Evolutionary conservation across 1,140 invertebrate species (phyloP).

Genomic region (Drosophila melanica): DNA sequence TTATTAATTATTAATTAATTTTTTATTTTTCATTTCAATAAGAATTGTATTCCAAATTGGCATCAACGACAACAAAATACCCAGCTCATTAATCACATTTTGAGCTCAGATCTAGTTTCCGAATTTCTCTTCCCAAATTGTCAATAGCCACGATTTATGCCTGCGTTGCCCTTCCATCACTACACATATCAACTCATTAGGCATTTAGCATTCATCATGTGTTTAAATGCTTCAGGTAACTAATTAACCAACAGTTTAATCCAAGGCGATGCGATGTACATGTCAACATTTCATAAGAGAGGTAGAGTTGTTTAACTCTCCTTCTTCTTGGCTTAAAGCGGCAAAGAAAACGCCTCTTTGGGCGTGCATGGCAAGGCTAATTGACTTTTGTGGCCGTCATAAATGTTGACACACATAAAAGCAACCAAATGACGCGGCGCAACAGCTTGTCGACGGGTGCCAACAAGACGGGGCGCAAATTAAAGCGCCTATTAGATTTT

Average conservation of each 20-base stretch:
- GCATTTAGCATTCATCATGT: constrained; percentile 48
- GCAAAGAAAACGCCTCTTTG: not conserved
- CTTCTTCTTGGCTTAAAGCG: constrained; percentile 1
- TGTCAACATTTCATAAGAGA: not conserved
- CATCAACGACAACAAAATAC: too few relatives aligned
- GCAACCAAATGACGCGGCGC: constrained; percentile 4
- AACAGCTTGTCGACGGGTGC: constrained; percentile 52
- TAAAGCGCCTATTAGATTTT: constrained; percentile 56
- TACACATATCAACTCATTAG: constrained; percentile 39
- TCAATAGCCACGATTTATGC: not conserved
- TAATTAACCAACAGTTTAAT: constrained; percentile 53
- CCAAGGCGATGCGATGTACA: constrained; percentile 14
- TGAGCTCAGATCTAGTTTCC: too few relatives aligned
- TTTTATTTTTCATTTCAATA: too few relatives aligned
- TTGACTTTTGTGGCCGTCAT: constrained; percentile 71
- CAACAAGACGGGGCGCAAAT: constrained; percentile 18
- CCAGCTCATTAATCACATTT: too few relatives aligned
- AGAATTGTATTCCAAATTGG: too few relatives aligned
- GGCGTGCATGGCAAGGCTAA: constrained; percentile 48
- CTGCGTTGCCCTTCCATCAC: not conserved
- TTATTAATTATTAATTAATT: too few relatives aligned
- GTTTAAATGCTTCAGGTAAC: constrained; percentile 49
- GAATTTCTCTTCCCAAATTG: not conserved
- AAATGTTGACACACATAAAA: constrained; percentile 67
- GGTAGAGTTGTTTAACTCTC: too few relatives aligned